Conservation (phyloP, 1,140 invertebrate species). For the Tetramorium alpestre region DNA sequence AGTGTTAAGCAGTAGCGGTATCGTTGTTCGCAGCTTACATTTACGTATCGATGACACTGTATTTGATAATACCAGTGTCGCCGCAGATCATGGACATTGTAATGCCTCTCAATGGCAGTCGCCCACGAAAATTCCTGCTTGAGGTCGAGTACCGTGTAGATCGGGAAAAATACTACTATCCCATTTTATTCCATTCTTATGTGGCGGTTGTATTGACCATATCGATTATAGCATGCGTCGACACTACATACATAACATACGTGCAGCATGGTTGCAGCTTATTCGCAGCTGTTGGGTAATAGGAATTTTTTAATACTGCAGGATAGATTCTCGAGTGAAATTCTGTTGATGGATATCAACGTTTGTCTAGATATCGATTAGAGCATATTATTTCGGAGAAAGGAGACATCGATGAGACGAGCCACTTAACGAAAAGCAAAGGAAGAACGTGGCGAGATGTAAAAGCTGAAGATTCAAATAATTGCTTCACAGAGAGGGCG, state of each 20-base stretch:
- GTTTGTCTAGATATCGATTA: background rate
- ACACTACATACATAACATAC: slow-evolving; percentile 4
- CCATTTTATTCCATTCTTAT: slow-evolving; percentile 5
- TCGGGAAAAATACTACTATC: slow-evolving; percentile 18
- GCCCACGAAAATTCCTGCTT: background rate
- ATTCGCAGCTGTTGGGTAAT: slow-evolving; percentile 26
- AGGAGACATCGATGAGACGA: background rate
- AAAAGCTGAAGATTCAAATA: too few species aligned
- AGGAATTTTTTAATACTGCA: background rate
- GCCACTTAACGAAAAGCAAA: background rate
- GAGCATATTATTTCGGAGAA: background rate
- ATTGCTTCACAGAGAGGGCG: background rate
- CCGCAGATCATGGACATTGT: slow-evolving; percentile 2
- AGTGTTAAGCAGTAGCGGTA: background rate
- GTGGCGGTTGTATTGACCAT: background rate
- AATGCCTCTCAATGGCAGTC: slow-evolving; percentile 10
- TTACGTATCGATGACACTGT: background rate
- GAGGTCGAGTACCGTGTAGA: background rate
- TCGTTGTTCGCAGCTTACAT: slow-evolving; percentile 17
- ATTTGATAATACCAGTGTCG: background rate
- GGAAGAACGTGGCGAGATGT: too few species aligned
- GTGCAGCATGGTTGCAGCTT: slow-evolving; percentile 17
- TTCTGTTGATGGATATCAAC: background rate
- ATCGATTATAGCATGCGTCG: background rate
- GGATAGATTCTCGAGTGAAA: background rate